Evolutionary conservation across 2,797 vertebrate species (phyloP).

Genomic region (Lerista edwardsae): DNA sequence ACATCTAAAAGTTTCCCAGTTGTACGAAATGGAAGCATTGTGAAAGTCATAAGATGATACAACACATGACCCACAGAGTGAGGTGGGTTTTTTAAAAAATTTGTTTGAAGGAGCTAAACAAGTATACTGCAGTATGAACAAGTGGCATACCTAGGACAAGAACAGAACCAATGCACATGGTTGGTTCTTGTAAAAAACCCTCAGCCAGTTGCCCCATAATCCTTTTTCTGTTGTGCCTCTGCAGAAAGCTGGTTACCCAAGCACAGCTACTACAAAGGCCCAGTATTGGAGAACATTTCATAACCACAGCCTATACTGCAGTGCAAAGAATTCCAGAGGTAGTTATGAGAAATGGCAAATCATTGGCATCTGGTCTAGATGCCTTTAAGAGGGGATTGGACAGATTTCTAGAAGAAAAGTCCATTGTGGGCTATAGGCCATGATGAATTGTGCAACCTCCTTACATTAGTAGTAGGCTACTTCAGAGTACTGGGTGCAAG

Average conservation of each 20-base stretch:
- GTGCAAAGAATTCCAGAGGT: constrained; percentile 49
- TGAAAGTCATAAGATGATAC: constrained; percentile 59
- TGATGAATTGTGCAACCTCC: too few species aligned
- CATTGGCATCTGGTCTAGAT: too few species aligned
- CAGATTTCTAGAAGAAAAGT: too few species aligned
- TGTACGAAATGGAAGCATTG: constrained; percentile 65
- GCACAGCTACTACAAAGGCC: constrained; percentile 48
- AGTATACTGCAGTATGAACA: constrained; percentile 35
- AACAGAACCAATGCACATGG: constrained; percentile 16
- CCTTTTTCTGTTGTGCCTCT: constrained; percentile 51
- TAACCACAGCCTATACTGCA: constrained; percentile 36
- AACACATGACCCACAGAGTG: constrained; percentile 68
- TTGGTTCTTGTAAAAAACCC: constrained; percentile 26
- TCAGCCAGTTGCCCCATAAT: constrained; percentile 31
- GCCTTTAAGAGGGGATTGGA: too few species aligned
- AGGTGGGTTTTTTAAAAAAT: constrained; percentile 1
- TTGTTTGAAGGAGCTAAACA: constrained; percentile 20
- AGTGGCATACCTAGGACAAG: constrained; percentile 2
- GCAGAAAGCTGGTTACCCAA: constrained; percentile 56
- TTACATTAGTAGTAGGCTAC: too few species aligned
- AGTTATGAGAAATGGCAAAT: constrained; percentile 63
- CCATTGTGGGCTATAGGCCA: too few species aligned
- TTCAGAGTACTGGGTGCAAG: too few species aligned
- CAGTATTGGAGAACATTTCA: constrained; percentile 55
- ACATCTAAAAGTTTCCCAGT: constrained; percentile 56